These are phyloP conservation scores for Monopis laevigella DNA, from an alignment of 2,888 invertebrate species.

Conservation along the genomic window DNA sequence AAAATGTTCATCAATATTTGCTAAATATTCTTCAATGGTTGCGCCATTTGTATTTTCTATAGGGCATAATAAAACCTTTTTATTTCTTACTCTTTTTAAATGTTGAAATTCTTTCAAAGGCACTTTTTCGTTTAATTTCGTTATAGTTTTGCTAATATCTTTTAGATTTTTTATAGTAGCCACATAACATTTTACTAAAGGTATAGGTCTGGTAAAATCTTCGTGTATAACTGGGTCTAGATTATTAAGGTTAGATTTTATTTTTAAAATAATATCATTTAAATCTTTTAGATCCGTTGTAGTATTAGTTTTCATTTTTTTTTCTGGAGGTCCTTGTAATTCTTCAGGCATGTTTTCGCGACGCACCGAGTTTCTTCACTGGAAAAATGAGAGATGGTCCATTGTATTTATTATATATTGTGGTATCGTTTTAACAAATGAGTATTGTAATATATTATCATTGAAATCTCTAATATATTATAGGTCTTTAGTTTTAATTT, in stretches of 20 bases:
- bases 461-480: too few relatives aligned
- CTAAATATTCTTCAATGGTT: conserved; percentile 45
- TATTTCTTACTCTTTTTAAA: conserved; percentile 75
- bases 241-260: conserved; percentile 30
- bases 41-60: conserved; percentile 26
- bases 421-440: too few relatives aligned
- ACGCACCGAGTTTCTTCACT: not conserved
- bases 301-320: conserved; percentile 29
- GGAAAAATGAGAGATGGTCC: conserved; percentile 3
- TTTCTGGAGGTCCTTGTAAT: conserved; percentile 31
- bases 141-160: conserved; percentile 70
- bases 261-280: conserved; percentile 27
- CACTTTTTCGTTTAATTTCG: conserved; percentile 62
- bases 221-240: conserved; percentile 64
- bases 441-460: too few relatives aligned
- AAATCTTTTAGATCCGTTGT: conserved; percentile 21
- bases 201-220: conserved; percentile 53
- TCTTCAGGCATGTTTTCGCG: not conserved
- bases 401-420: too few relatives aligned
- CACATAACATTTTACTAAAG: conserved; percentile 66
- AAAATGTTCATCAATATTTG: conserved; percentile 51
- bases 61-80: conserved; percentile 66
- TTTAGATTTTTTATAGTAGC: conserved; percentile 70
- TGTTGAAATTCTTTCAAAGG: conserved; percentile 73
- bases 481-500: too few relatives aligned